Conservation (phyloP, 1,140 invertebrate species). For the Achatina immaculata region DNA sequence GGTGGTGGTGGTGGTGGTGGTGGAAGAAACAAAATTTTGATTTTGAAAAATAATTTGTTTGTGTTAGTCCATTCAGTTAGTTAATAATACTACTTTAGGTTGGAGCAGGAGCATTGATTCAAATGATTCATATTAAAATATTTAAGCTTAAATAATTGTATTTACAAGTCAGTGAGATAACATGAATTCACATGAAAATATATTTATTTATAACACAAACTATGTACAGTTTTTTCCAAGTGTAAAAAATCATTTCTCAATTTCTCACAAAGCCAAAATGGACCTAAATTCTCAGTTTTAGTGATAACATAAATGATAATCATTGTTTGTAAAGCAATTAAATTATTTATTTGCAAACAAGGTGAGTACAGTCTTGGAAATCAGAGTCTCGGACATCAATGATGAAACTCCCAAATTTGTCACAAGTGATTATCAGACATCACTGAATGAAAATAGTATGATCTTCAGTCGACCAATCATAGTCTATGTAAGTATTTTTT, state of each 20-base stretch:
- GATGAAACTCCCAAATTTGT: not conserved
- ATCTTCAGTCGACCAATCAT: constrained; percentile 24
- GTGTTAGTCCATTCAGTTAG: too few relatives aligned
- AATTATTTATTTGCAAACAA: not conserved
- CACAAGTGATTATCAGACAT: constrained; percentile 11
- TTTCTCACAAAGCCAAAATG: not conserved
- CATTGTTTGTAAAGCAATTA: not conserved
- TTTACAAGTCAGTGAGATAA: not conserved
- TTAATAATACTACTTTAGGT: too few relatives aligned
- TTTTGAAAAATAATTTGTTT: too few relatives aligned
- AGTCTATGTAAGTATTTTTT: constrained; percentile 28
- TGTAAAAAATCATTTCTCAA: not conserved
- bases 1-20: too few relatives aligned
- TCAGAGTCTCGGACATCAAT: constrained; percentile 12
- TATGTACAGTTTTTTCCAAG: not conserved
- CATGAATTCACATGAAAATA: too few relatives aligned
- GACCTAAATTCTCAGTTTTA: not conserved
- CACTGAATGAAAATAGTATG: constrained; percentile 4
- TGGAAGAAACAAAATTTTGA: too few relatives aligned
- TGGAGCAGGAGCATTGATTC: too few relatives aligned
- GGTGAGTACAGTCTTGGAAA: constrained; percentile 3
- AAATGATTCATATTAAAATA: too few relatives aligned
- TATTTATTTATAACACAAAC: not conserved
- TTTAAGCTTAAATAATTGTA: not conserved
- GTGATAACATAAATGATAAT: not conserved